phyloP scores from a whole-genome alignment of 2,797 vertebrate species.

The Phataginus tetradactyla region DNA sequence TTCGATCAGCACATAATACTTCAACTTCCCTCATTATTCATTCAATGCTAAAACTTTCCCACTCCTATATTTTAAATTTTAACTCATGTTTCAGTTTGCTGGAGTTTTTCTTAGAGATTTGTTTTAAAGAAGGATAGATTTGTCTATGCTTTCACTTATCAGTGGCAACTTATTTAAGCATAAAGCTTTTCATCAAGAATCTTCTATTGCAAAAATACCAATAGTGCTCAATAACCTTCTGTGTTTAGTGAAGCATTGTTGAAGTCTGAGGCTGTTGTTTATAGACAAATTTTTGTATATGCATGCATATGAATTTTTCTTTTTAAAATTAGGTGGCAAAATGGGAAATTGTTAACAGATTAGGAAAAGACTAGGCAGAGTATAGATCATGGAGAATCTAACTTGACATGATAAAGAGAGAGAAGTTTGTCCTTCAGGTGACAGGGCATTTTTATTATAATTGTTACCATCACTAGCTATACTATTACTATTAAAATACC shows the following conservation, averaged over 20 bases:
- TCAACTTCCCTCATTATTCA: not conserved
- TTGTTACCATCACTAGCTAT: not conserved
- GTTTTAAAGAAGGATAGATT: not conserved
- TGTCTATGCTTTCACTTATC: not conserved
- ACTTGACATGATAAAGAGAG: not conserved
- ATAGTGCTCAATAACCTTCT: not conserved
- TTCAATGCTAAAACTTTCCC: not conserved
- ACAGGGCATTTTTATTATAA: not conserved
- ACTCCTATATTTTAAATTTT: not conserved
- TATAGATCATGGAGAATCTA: not conserved
- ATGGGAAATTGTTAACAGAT: not conserved
- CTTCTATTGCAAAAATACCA: not conserved
- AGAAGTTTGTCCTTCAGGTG: not conserved
- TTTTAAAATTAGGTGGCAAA: not conserved
- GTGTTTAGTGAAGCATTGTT: not conserved
- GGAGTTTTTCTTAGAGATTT: not conserved
- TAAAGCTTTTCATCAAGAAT: not conserved
- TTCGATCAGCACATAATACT: not conserved
- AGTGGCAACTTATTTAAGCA: not conserved
- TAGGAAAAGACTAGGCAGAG: not conserved
- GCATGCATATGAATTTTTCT: not conserved
- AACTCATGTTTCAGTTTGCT: not conserved
- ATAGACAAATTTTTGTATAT: not conserved
- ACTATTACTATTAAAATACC: not conserved
- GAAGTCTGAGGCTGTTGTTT: not conserved